phyloP scores from a whole-genome alignment of 2,113 vertebrate species.

The Xiphophorus maculatus region DNA sequence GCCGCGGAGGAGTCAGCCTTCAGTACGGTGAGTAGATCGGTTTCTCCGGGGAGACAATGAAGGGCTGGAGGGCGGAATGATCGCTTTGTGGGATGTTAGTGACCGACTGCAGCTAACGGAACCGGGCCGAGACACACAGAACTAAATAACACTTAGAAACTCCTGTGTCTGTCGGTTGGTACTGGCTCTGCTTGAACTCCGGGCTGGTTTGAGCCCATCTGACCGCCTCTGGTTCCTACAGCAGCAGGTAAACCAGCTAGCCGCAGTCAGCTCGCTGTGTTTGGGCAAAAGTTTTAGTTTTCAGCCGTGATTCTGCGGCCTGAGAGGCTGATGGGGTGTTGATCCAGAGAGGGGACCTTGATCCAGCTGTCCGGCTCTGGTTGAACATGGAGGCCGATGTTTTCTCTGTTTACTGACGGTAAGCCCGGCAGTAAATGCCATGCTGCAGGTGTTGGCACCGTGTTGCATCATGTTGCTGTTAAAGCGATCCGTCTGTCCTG shows the following conservation, averaged over 20 bases:
- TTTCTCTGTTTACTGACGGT: no score
- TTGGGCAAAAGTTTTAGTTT: slow-evolving; percentile 20
- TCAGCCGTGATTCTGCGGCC: slow-evolving; percentile 19
- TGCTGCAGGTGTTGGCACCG: slow-evolving; percentile 32
- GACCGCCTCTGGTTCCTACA: background rate
- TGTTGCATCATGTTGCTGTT: slow-evolving; percentile 63
- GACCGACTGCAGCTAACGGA: background rate
- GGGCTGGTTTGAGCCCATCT: background rate
- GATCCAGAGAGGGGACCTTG: accelerated
- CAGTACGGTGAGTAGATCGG: slow-evolving; percentile 11
- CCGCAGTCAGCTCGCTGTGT: slow-evolving; percentile 10
- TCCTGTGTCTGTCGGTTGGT: background rate
- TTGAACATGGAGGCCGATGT: no score
- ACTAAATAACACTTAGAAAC: background rate
- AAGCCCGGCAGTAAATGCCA: background rate
- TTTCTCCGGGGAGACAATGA: background rate
- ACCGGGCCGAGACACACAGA: slow-evolving; percentile 7
- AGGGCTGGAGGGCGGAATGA: background rate
- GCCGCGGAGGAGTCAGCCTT: background rate
- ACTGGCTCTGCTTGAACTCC: accelerated
- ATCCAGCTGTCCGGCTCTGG: accelerated
- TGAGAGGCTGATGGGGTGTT: background rate
- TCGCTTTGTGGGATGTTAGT: background rate
- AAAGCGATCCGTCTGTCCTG: background rate
- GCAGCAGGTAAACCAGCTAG: slow-evolving; percentile 42